Conservation (phyloP, 2,888 invertebrate genomes). For the Junonia oenone region DNA sequence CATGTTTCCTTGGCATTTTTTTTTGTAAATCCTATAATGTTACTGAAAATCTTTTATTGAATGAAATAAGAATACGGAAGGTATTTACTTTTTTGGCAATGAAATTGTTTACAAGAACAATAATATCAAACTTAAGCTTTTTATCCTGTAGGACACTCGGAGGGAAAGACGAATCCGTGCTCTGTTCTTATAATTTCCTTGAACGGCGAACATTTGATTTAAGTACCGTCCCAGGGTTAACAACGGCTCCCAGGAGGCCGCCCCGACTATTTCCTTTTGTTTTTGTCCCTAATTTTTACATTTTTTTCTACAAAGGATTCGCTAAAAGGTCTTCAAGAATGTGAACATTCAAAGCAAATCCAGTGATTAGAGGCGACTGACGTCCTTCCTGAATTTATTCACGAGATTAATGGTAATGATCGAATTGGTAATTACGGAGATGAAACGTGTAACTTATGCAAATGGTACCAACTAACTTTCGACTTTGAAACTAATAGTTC, state of each 20-base stretch:
- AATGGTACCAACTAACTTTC: conserved; percentile 48
- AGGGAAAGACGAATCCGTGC: conserved; percentile 52
- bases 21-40: neutral
- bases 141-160: conserved; percentile 54
- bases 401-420: conserved; percentile 62
- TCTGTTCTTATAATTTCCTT: conserved; percentile 74
- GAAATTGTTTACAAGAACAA: conserved; percentile 44
- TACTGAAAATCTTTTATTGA: neutral
- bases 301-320: conserved; percentile 64
- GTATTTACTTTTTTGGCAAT: conserved; percentile 30
- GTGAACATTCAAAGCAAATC: conserved; percentile 60
- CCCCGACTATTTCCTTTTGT: conserved; percentile 75
- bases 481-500: conserved; percentile 49
- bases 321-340: conserved; percentile 52
- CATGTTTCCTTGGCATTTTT: neutral
- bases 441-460: conserved; percentile 65
- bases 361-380: conserved; percentile 54
- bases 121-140: conserved; percentile 41
- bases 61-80: neutral
- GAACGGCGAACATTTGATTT: conserved; percentile 76
- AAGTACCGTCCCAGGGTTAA: conserved; percentile 73
- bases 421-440: conserved; percentile 62
- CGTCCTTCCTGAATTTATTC: conserved; percentile 47
- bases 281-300: conserved; percentile 66
- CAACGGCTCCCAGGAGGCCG: conserved; percentile 65